Conservation (phyloP, 1,140 invertebrate genomes). For the Aradophagus sp. region DNA sequence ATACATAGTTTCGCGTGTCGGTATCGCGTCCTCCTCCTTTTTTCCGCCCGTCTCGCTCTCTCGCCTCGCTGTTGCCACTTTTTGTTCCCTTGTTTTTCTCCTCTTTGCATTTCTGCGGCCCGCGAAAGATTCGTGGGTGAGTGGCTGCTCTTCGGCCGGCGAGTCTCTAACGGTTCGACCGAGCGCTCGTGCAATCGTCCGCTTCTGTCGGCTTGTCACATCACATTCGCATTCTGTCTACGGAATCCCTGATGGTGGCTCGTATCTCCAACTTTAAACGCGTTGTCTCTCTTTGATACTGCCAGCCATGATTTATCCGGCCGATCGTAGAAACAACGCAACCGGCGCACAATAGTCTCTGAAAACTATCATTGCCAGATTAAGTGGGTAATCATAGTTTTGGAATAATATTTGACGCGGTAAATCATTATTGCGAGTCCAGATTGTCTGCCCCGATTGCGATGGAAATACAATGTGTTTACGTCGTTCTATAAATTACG, state of each 20-base stretch:
- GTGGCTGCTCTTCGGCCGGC: slow-evolving; percentile 47
- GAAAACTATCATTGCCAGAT: slow-evolving; percentile 44
- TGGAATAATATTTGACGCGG: slow-evolving; percentile 43
- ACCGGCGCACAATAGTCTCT: slow-evolving; percentile 18
- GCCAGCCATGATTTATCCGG: slow-evolving; percentile 48
- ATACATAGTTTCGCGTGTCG: slow-evolving; percentile 60
- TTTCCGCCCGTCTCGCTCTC: slow-evolving; percentile 15
- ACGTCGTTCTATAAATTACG: slow-evolving; percentile 46
- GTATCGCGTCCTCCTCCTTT: slow-evolving; percentile 22
- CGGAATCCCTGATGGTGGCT: slow-evolving; percentile 49
- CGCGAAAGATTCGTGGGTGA: slow-evolving; percentile 57
- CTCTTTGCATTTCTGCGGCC: slow-evolving; percentile 50
- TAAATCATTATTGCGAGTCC: slow-evolving; percentile 45
- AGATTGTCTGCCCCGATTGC: slow-evolving; percentile 41
- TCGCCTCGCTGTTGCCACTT: slow-evolving; percentile 32
- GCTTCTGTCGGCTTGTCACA: slow-evolving; percentile 55
- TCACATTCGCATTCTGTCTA: slow-evolving; percentile 58
- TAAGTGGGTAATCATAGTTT: slow-evolving; percentile 57
- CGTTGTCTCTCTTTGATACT: slow-evolving; percentile 42
- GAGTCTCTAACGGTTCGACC: slow-evolving; percentile 56
- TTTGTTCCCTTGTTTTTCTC: slow-evolving; percentile 43
- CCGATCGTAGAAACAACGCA: slow-evolving; percentile 12
- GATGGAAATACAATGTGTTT: slow-evolving; percentile 46
- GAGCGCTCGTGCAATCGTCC: slow-evolving; percentile 44
- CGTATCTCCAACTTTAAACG: slow-evolving; percentile 43